A percentile compares a stretch with the other conserved stretches of the same genome.
These are phyloP conservation scores for Diachasma alloeum DNA, from an alignment of 1,140 invertebrate species.

Conservation along the genomic window DNA sequence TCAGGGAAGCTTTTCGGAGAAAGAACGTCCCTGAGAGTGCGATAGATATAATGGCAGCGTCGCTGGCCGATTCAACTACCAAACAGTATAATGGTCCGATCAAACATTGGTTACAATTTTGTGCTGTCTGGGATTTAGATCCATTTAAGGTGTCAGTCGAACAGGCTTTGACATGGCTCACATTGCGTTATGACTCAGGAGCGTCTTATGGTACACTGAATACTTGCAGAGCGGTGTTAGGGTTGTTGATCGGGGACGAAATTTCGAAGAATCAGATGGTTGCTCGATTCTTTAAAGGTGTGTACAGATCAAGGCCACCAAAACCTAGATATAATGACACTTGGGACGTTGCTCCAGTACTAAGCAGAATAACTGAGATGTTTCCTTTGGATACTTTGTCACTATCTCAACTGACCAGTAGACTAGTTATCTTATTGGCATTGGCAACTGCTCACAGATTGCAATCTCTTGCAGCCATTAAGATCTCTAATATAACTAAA, in stretches of 20 bases:
- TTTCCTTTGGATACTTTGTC: too few relatives aligned
- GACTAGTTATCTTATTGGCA: too few relatives aligned
- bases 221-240: background rate
- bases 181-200: background rate
- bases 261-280: background rate
- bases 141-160: background rate
- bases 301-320: too few relatives aligned
- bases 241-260: background rate
- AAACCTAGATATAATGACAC: too few relatives aligned
- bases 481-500: too few relatives aligned
- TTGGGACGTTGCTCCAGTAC: too few relatives aligned
- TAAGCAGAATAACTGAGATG: too few relatives aligned
- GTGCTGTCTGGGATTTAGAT: too few relatives aligned
- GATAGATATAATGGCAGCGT: slow-evolving; percentile 9
- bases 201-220: slow-evolving; percentile 1
- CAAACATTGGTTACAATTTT: background rate
- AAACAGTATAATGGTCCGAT: slow-evolving; percentile 18
- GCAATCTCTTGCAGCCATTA: too few relatives aligned
- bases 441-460: too few relatives aligned
- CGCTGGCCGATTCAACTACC: slow-evolving; percentile 11
- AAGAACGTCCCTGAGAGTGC: slow-evolving; percentile 1
- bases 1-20: background rate
- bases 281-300: background rate
- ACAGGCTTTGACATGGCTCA: background rate
- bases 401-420: too few relatives aligned